Conservation (phyloP, 1,140 invertebrate genomes). For the Melanaphis sacchari region DNA sequence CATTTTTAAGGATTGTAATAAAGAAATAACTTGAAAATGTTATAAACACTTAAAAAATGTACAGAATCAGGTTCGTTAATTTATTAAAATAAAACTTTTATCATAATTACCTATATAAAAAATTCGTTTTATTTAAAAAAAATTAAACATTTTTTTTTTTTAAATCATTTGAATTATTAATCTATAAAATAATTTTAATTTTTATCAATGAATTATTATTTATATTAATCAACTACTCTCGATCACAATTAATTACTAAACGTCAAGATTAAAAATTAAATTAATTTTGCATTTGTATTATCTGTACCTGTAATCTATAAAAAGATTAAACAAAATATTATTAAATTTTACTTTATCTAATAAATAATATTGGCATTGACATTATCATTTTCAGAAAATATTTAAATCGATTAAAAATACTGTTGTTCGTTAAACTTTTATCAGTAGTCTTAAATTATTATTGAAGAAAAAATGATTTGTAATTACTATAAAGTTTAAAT, state of each 20-base stretch:
- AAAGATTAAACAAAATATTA: neutral
- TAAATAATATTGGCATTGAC: neutral
- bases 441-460: neutral
- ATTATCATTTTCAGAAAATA: neutral
- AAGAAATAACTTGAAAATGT: neutral
- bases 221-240: neutral
- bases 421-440: neutral
- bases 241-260: neutral
- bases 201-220: neutral
- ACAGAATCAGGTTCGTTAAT: neutral
- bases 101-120: neutral
- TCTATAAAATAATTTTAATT: neutral
- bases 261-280: neutral
- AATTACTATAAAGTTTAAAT: neutral
- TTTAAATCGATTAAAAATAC: neutral
- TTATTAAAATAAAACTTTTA: constrained; percentile 1
- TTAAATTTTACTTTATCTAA: neutral
- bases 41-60: neutral
- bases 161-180: neutral
- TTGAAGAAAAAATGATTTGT: neutral
- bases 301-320: neutral
- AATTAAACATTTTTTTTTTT: neutral
- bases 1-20: constrained; percentile 26
- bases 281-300: neutral
- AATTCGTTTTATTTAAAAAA: neutral